A percentile compares a stretch with the other conserved stretches of the same genome.
phyloP scores from a whole-genome alignment of 2,888 invertebrate genomes.

The Mythimna lalbum region DNA sequence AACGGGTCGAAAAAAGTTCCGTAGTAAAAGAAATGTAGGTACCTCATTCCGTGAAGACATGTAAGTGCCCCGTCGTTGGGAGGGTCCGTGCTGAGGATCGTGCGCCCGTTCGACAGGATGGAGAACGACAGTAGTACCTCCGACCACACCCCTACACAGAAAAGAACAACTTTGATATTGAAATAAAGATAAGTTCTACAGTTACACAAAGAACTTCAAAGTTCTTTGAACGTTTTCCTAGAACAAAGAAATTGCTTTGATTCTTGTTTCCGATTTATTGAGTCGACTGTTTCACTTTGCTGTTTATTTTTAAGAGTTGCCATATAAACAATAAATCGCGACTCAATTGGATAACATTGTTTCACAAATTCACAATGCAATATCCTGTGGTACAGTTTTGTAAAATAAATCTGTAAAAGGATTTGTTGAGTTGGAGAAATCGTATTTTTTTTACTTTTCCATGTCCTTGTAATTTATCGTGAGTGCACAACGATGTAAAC shows the following conservation, averaged over 20 bases:
- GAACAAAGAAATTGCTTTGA: slow-evolving; percentile 41
- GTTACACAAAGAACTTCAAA: slow-evolving; percentile 35
- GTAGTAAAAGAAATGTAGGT: slow-evolving; percentile 56
- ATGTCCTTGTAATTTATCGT: no score
- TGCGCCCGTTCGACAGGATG: slow-evolving; percentile 93
- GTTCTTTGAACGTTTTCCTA: slow-evolving; percentile 24
- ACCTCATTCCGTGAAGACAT: slow-evolving; percentile 94
- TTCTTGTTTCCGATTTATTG: slow-evolving; percentile 51
- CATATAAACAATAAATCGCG: slow-evolving; percentile 37
- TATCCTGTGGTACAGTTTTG: slow-evolving; percentile 8
- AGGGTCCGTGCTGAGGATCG: slow-evolving; percentile 93
- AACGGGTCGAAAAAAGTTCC: slow-evolving; percentile 32
- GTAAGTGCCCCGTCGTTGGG: slow-evolving; percentile 92
- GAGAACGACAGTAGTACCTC: slow-evolving; percentile 94
- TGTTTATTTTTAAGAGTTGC: slow-evolving; percentile 35
- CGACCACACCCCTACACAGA: slow-evolving; percentile 88
- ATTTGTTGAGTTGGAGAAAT: not conserved
- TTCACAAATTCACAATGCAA: slow-evolving; percentile 24
- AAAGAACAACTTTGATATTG: slow-evolving; percentile 42
- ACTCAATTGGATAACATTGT: slow-evolving; percentile 45
- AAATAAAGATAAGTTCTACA: slow-evolving; percentile 46
- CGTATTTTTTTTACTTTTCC: not conserved
- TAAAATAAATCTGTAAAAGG: slow-evolving; percentile 18
- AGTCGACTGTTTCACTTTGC: slow-evolving; percentile 24
- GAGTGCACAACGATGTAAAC: no score